phyloP scores from a whole-genome alignment of 1,140 invertebrate species.

The Drosophila elegans region DNA sequence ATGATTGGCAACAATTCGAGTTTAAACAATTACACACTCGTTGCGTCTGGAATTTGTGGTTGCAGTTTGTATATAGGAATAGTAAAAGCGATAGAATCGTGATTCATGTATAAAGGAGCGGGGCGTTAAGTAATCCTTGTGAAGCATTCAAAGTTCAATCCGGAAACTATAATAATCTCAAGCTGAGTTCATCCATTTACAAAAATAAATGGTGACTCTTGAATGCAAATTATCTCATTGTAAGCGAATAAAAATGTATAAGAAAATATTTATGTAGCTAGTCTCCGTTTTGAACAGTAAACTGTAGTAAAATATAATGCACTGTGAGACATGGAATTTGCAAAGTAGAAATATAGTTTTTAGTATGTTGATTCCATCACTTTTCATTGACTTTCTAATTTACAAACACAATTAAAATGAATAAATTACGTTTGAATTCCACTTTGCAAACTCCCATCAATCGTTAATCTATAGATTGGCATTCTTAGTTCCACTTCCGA shows the following conservation, averaged over 20 bases:
- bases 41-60: slow-evolving; percentile 5
- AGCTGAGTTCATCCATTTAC: background rate
- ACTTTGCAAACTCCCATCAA: no score
- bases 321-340: background rate
- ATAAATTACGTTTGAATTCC: background rate
- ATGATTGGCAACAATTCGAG: slow-evolving; percentile 27
- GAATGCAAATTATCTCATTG: background rate
- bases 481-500: background rate
- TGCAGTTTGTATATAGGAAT: slow-evolving; percentile 40
- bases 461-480: background rate
- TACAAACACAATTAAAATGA: background rate
- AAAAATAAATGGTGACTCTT: background rate
- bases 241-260: background rate
- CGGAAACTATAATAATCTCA: slow-evolving; percentile 2
- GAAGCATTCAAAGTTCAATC: background rate
- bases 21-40: background rate
- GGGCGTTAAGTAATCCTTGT: slow-evolving; percentile 3
- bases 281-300: no score
- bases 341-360: slow-evolving; percentile 5
- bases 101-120: slow-evolving; percentile 16
- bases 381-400: background rate
- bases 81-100: slow-evolving; percentile 42
- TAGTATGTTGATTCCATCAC: background rate
- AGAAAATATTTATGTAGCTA: background rate
- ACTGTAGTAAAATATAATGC: no score